Base-by-base conservation (phyloP, 2,888 invertebrate genomes). In the Diaperis boleti region DNA sequence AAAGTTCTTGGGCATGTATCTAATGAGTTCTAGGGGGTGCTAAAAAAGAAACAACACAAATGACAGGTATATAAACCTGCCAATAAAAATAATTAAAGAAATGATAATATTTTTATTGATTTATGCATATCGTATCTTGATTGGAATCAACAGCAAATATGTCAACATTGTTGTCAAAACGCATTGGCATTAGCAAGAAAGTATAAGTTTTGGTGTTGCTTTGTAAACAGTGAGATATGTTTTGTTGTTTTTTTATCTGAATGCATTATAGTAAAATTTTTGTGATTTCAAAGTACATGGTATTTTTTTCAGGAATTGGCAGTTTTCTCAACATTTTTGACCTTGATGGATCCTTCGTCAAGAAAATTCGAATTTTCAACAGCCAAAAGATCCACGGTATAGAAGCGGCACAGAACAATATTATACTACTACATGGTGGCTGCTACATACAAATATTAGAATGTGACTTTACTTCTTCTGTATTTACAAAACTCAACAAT, bases 311-410 rank as follows among this genome's bases (percentile, higher is more conserved):
- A 88, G 88, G 86, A n/a, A 83, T 86, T 67, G 88, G 87, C 7
- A 84, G 84, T 64, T 79, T 65, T 66, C 60, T 80, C 42, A 66
- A 77, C 52, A 72, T 80, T 57, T 79, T 75, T 65, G 49, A 76
- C 33, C 63, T 64, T 22, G 65, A 67, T n/a, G 66, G 64, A 5
- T 57, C 67, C 15, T 63, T 76, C 29, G 45, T 77, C 52, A 71
- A 39, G 70, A 70, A 63, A 60, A 74, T 31, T 64, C 8, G 76
- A 65, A 71, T 82, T 41, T 81, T 82, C 72, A 71, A 82, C 5
- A 85, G 85, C 0, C 85, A 87, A 71, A 86, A 86, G 79, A 84
- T 89, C 64, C 85, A 87, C 77, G 86, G 87, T 29, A 83, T 88
- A 66, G 78, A 82, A 15, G 71, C 78, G 11, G 78, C 78, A 41